Evolutionary conservation across 2,113 vertebrate genomes (phyloP).

Genomic region (Oceanites oceanicus): DNA sequence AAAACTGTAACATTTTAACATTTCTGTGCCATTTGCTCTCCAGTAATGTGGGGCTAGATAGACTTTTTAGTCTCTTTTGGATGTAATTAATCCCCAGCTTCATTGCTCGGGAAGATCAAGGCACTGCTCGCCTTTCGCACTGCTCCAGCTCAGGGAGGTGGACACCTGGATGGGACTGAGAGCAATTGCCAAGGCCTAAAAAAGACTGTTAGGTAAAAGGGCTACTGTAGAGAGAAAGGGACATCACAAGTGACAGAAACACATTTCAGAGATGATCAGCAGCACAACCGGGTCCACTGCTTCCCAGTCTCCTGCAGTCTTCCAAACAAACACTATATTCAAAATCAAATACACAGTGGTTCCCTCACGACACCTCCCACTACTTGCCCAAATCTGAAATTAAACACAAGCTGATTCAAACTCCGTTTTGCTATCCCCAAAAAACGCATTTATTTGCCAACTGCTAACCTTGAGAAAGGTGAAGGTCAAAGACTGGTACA

Average conservation of each 20-base stretch:
- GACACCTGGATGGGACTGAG: neutral
- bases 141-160: neutral
- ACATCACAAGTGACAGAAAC: neutral
- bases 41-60: neutral
- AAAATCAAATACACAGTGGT: neutral
- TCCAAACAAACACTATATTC: neutral
- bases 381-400: neutral
- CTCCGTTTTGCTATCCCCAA: neutral
- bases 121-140: accelerated
- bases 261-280: neutral
- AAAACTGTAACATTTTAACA: neutral
- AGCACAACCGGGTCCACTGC: neutral
- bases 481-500: neutral
- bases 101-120: neutral
- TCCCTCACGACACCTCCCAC: neutral
- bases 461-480: neutral
- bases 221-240: neutral
- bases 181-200: neutral
- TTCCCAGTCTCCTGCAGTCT: neutral
- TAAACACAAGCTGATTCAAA: neutral
- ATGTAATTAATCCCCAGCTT: neutral
- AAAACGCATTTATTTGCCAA: neutral
- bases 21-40: neutral
- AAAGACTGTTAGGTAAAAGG: neutral
- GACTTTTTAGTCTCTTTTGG: neutral